A percentile compares a stretch with the other conserved stretches of the same genome.
Conservation (phyloP, 2,797 vertebrate genomes). For the Macroramphosus scolopax region DNA sequence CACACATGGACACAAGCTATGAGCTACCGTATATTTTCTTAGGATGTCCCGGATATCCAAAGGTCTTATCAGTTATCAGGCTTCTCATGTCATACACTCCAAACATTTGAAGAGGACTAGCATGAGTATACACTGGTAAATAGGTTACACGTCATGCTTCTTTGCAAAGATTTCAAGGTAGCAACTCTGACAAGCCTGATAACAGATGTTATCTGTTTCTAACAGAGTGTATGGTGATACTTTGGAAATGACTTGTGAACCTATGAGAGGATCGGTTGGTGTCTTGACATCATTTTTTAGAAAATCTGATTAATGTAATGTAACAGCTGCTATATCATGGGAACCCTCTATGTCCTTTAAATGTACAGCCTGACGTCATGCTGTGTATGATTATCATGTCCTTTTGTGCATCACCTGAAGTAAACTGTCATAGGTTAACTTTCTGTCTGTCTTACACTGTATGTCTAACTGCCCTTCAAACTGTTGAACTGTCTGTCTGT, state of each 20-base stretch:
- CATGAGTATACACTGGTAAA: background rate
- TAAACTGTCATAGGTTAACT: background rate
- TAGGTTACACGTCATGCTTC: background rate
- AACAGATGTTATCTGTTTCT: conserved; percentile 12
- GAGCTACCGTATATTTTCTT: background rate
- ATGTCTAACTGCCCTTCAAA: conserved; percentile 24
- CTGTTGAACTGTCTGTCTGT: too few relatives aligned
- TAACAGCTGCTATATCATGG: too few relatives aligned
- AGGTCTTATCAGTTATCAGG: conserved; percentile 34
- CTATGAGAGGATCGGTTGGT: too few relatives aligned
- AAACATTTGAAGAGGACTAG: background rate
- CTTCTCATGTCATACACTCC: conserved; percentile 14
- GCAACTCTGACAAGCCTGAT: conserved; percentile 38
- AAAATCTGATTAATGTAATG: too few relatives aligned
- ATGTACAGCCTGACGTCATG: too few relatives aligned
- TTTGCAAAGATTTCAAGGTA: background rate
- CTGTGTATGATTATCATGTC: too few relatives aligned
- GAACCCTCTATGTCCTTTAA: too few relatives aligned
- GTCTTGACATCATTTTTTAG: too few relatives aligned
- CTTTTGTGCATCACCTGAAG: background rate
- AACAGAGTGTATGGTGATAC: background rate
- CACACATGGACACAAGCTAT: conserved; percentile 5
- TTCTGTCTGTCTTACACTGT: conserved; percentile 6
- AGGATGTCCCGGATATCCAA: background rate
- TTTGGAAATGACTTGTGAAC: too few relatives aligned